Percentiles rank a stretch among this genome's conserved stretches.
Conservation (phyloP, 1,140 invertebrate genomes). For the Parapsyche elsis region DNA sequence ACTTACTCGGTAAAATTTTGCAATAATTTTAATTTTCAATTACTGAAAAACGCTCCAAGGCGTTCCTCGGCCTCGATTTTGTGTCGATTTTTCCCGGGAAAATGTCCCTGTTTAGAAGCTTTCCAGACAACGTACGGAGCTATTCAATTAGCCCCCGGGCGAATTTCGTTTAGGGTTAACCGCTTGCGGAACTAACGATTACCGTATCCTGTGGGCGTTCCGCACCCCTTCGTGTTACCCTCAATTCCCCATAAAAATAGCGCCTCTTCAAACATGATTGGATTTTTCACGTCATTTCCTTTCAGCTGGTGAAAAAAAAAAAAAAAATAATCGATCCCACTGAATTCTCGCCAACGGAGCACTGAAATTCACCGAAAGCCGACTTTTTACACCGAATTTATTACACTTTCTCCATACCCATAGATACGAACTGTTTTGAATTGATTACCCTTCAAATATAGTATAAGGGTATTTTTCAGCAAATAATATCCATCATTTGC, state of each 20-base stretch:
- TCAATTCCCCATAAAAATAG: background rate
- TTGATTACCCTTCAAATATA: no score
- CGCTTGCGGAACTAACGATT: constrained; percentile 23
- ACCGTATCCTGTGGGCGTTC: background rate
- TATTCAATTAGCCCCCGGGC: constrained; percentile 19
- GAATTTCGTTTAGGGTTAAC: constrained; percentile 31
- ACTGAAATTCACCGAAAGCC: no score
- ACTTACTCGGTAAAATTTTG: no score
- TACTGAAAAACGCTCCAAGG: no score
- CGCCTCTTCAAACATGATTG: constrained; percentile 6
- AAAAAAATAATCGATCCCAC: background rate
- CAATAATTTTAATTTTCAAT: no score
- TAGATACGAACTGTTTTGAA: no score
- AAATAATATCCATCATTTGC: no score
- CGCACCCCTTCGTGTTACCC: background rate
- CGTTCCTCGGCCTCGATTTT: no score
- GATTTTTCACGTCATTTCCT: constrained; percentile 20
- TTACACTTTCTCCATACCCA: no score
- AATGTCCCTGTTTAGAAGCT: constrained; percentile 3
- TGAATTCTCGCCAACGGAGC: no score
- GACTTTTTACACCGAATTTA: no score
- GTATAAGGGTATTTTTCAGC: no score
- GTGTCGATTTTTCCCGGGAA: background rate
- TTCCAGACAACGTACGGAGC: constrained; percentile 2
- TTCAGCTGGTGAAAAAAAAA: background rate